Base-by-base conservation (phyloP, 2,888 invertebrate genomes). In the Melangyna quadrimaculata region DNA sequence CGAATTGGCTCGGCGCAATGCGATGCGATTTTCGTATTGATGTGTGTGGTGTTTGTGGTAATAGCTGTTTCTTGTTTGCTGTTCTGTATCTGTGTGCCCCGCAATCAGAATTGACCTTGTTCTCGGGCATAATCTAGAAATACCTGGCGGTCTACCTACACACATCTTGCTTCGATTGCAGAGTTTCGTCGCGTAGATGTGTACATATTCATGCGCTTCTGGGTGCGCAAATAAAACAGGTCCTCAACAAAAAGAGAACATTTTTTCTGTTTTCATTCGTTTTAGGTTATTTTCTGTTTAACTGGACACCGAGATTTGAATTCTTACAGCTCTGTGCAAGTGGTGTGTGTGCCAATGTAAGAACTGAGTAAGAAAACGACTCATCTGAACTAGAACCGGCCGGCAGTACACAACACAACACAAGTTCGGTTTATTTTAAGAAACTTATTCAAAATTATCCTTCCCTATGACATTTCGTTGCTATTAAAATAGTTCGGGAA, bases 81-180 rank as follows among this genome's bases (percentile, higher is more conserved):
- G 10, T 29, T 57, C 40, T 74, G 73, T 67, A 69, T 55, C 63
- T 65, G 71, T 79, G 69, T 79, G 71, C 24, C 59, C 81, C 81
- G 80, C 81, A 86, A 86, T 86, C 86, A 70, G 57, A 73, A 73
- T 73, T 86, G 86, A 86, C 86, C 86, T 86, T 86, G 86, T 86
- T 86, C 86, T 86, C 81, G 81, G 77, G 22, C 80, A n/a, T n/a
- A 84, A 48, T 72, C 71, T 80, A 80, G 75, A 86, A 78, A 81
- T 81, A 86, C 86, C 81, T 78, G 86, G 29, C 69, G 63, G 81
- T 73, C 77, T 86, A 53, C 86, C 81, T 84, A 80, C 79, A 80
- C 79, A 79, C 67, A 71, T 19, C 55, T 17, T 67, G 43, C 22
- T 70, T 27, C 29, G 57, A 65, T 67, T 77, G 72, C 75, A 70